Percentiles rank a stretch among this genome's conserved stretches.
Evolutionary conservation across 1,140 invertebrate species (phyloP).

Genomic region (Drosophila chauvacae): DNA sequence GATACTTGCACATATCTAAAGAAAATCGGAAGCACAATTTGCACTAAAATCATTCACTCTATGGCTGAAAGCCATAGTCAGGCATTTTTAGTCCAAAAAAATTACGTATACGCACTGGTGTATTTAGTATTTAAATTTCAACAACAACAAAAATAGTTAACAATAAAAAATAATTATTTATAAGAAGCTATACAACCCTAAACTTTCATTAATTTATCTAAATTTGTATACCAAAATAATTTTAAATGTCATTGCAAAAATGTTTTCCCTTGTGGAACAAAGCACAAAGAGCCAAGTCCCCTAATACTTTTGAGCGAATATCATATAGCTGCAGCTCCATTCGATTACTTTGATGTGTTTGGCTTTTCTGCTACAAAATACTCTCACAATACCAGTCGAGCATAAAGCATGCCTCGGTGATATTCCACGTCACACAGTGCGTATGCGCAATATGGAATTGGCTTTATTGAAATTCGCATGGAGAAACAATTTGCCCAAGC

Average conservation of each 20-base stretch:
- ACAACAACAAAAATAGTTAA: no score
- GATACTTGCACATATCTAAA: background rate
- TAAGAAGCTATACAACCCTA: no score
- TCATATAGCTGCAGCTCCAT: conserved; percentile 9
- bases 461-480: conserved; percentile 78
- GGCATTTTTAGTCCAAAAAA: no score
- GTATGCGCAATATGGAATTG: conserved; percentile 75
- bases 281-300: background rate
- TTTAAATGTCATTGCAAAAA: background rate
- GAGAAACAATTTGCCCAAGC: conserved; percentile 76
- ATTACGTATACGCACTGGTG: no score
- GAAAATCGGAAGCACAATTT: background rate
- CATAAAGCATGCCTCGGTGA: conserved; percentile 37
- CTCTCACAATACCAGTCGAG: conserved; percentile 24
- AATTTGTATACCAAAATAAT: no score
- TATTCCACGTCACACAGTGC: conserved; percentile 50
- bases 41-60: no score
- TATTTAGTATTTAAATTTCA: no score
- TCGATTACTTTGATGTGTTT: conserved; percentile 16
- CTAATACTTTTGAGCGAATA: background rate
- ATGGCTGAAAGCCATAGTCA: no score
- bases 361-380: conserved; percentile 14
- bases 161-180: no score
- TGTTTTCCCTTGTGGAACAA: background rate
- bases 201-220: no score